A percentile compares a stretch with the other conserved stretches of the same genome.
Conservation (phyloP, 1,140 invertebrate genomes). For the Drosophila orena region DNA sequence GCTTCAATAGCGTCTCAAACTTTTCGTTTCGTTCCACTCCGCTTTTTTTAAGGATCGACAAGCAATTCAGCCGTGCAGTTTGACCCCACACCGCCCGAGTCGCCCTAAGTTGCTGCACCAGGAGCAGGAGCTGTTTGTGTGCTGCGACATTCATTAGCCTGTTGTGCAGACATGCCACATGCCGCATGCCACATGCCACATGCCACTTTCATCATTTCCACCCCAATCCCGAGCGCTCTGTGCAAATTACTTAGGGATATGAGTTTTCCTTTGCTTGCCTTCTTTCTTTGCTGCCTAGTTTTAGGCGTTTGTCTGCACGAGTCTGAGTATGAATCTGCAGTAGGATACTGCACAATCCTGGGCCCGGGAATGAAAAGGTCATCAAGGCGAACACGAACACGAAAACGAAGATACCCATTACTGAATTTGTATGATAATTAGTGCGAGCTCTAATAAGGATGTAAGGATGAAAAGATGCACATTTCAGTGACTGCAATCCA, state of each 20-base stretch:
- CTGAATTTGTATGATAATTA: no score
- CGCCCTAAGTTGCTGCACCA: conserved; percentile 6
- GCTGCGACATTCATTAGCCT: conserved; percentile 70
- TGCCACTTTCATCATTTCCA: not conserved
- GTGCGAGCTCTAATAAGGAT: no score
- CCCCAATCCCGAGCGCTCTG: not conserved
- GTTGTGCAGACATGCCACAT: conserved; percentile 14
- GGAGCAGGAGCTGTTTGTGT: conserved; percentile 15
- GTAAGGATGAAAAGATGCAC: no score
- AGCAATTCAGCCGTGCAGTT: conserved; percentile 47
- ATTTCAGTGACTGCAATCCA: no score
- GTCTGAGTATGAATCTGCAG: not conserved
- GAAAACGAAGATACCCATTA: not conserved
- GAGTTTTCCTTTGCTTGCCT: conserved; percentile 5
- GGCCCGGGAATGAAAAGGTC: not conserved
- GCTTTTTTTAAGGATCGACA: conserved; percentile 68
- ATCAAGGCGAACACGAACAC: not conserved
- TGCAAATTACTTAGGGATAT: conserved; percentile 37
- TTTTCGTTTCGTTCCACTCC: conserved; percentile 57
- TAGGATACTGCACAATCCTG: not conserved
- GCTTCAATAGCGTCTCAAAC: conserved; percentile 71
- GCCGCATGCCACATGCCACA: not conserved
- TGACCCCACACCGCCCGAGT: conserved; percentile 13
- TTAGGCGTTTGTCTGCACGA: not conserved
- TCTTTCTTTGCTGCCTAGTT: conserved; percentile 18